These are phyloP conservation scores for Acanthopagrus latus DNA, from an alignment of 2,797 vertebrate species.

Conservation along the genomic window DNA sequence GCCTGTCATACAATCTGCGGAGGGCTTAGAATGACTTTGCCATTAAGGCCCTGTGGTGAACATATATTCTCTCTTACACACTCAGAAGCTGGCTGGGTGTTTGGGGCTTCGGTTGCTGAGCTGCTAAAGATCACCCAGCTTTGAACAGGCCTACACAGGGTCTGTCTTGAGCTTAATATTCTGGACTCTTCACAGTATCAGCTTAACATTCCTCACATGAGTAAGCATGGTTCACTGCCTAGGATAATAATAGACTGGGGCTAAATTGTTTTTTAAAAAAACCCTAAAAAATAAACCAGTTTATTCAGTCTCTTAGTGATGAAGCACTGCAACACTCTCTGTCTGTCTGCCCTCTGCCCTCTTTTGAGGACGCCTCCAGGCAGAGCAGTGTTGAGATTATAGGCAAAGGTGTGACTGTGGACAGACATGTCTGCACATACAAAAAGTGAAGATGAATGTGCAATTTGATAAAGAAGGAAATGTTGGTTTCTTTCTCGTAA, in stretches of 20 bases:
- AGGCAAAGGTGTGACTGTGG: background rate
- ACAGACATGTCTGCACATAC: background rate
- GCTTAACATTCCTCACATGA: conserved; percentile 57
- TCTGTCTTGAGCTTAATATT: conserved; percentile 43
- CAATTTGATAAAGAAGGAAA: background rate
- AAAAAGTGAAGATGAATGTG: conserved; percentile 7
- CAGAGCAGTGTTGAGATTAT: background rate
- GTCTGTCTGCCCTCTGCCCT: background rate
- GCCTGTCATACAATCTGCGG: conserved; percentile 39
- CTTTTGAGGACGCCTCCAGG: conserved; percentile 12
- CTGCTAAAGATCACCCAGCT: conserved; percentile 36
- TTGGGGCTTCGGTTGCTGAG: conserved; percentile 46
- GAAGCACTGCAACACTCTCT: background rate
- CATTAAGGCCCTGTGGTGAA: conserved; percentile 39
- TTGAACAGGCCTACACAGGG: conserved; percentile 29
- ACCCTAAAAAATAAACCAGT: background rate
- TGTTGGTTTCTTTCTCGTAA: background rate
- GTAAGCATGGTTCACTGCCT: conserved; percentile 3
- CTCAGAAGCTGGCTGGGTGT: conserved; percentile 34
- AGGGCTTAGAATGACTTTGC: conserved; percentile 53
- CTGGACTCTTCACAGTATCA: conserved; percentile 18
- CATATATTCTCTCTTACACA: conserved; percentile 23
- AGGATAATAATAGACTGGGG: background rate
- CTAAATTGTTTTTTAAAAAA: background rate
- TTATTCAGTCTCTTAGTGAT: background rate